Conservation (phyloP, 2,113 vertebrate genomes). For the Scopus umbretta region DNA sequence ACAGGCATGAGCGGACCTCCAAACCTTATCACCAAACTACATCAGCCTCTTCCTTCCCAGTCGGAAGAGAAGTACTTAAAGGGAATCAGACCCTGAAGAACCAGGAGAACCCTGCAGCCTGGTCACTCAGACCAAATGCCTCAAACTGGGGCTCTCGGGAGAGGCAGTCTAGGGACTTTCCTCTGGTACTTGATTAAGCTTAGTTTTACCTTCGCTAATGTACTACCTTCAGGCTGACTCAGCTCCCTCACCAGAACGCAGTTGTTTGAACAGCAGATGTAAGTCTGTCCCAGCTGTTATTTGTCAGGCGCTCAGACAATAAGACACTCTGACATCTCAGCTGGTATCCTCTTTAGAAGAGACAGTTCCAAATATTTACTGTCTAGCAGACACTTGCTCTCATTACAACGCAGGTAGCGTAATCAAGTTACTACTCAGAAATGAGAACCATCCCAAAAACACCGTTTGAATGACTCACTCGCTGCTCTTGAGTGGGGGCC, state of each 20-base stretch:
- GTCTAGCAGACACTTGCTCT: conserved; percentile 49
- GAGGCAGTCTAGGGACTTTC: neutral
- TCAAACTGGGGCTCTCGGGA: neutral
- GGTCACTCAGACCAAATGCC: neutral
- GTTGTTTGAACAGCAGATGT: conserved; percentile 59
- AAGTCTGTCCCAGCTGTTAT: conserved; percentile 47
- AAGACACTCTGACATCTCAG: conserved; percentile 48
- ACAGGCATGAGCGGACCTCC: neutral
- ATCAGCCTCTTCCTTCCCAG: neutral
- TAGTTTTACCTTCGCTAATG: neutral
- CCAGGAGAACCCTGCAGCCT: neutral
- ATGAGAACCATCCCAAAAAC: neutral
- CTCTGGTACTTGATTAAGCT: neutral
- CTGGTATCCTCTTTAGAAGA: conserved; percentile 41
- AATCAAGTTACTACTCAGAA: conserved; percentile 34
- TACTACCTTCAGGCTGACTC: neutral
- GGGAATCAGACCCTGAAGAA: neutral
- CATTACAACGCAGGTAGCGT: conserved; percentile 26
- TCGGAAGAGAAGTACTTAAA: neutral
- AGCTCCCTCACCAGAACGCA: neutral
- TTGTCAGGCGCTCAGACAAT: conserved; percentile 30
- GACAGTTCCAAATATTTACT: conserved; percentile 59
- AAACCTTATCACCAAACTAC: neutral
- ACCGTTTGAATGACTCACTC: neutral
- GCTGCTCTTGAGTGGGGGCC: neutral